These are phyloP conservation scores for Peromyscus polionotus DNA, from an alignment of 2,113 vertebrate species.

Conservation along the genomic window DNA sequence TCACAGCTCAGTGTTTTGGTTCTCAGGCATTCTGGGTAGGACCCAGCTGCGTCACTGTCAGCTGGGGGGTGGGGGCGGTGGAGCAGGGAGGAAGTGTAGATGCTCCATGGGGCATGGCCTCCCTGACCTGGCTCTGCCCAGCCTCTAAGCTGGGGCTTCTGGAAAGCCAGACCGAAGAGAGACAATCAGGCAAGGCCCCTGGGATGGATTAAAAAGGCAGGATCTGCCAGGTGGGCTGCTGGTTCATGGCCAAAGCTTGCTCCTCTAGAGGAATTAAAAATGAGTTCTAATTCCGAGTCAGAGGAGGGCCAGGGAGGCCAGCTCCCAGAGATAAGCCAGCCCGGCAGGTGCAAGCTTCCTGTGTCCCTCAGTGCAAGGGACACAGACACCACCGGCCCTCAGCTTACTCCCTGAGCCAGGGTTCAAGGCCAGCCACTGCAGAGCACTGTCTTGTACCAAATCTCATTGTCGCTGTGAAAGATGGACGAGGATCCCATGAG, in stretches of 20 bases:
- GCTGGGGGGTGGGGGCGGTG: rapidly evolving
- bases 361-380: neutral
- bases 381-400: neutral
- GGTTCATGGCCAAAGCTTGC: constrained; percentile 80
- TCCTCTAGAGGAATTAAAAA: constrained; percentile 83
- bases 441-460: rapidly evolving
- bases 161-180: constrained; percentile 21
- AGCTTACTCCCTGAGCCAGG: too few relatives aligned
- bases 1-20: neutral
- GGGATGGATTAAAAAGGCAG: constrained; percentile 76
- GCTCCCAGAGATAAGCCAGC: constrained; percentile 78
- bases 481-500: rapidly evolving
- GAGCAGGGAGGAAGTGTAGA: neutral
- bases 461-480: neutral
- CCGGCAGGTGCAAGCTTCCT: neutral
- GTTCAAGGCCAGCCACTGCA: too few relatives aligned
- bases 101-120: neutral
- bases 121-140: neutral
- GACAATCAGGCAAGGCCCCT: constrained; percentile 84
- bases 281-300: constrained; percentile 84
- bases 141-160: neutral
- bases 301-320: constrained; percentile 76
- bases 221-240: constrained; percentile 75
- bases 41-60: neutral
- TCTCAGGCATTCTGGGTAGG: neutral